These are phyloP conservation scores for Shinisaurus crocodilurus DNA, from an alignment of 2,113 vertebrate species.

Conservation along the genomic window DNA sequence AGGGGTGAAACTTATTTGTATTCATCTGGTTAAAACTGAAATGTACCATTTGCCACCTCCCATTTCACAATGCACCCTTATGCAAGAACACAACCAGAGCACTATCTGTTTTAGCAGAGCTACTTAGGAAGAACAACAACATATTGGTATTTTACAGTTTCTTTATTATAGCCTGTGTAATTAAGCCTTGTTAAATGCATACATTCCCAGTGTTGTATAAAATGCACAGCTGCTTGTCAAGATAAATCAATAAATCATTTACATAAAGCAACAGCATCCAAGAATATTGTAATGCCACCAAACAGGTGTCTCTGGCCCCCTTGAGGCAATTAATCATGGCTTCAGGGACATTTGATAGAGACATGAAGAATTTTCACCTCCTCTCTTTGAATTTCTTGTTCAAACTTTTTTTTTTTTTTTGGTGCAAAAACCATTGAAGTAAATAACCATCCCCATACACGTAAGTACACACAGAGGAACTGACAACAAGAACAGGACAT, in stretches of 20 bases:
- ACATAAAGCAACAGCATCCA: neutral
- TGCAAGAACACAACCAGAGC: slow-evolving; percentile 1
- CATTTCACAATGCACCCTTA: neutral
- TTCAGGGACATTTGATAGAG: slow-evolving; percentile 12
- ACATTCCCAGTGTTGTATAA: slow-evolving; percentile 43
- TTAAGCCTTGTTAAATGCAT: slow-evolving; percentile 49
- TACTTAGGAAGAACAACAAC: slow-evolving; percentile 7
- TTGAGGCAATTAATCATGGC: slow-evolving; percentile 8
- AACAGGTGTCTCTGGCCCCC: slow-evolving; percentile 26
- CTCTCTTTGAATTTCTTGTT: neutral
- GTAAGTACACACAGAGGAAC: neutral
- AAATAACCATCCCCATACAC: neutral
- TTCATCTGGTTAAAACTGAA: neutral
- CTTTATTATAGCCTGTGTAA: slow-evolving; percentile 40
- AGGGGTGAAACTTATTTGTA: neutral
- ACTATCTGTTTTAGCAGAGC: neutral
- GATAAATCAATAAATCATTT: slow-evolving; percentile 40
- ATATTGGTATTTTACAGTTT: neutral
- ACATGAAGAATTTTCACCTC: slow-evolving; percentile 6
- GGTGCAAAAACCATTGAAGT: neutral
- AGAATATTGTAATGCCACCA: slow-evolving; percentile 27
- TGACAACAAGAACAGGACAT: neutral
- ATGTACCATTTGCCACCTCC: neutral
- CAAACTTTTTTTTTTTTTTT: too few relatives aligned
- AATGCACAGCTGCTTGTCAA: slow-evolving; percentile 36